Evolutionary conservation across 2,797 vertebrate genomes (phyloP).

Genomic region (Oryzias sinensis): DNA sequence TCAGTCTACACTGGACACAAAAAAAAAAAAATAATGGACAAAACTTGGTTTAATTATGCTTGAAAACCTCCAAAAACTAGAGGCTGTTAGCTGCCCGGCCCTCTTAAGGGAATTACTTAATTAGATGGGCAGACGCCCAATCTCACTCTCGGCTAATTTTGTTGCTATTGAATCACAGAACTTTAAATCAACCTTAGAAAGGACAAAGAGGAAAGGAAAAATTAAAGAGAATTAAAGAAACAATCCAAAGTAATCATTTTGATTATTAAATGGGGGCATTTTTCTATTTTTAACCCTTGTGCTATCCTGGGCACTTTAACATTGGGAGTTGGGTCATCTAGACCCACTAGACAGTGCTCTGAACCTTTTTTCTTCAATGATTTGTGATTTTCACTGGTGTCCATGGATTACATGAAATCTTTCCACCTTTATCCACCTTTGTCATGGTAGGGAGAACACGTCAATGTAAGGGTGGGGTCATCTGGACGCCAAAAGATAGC

Average conservation of each 20-base stretch:
- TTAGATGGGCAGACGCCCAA: constrained; percentile 53
- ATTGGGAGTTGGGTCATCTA: no score
- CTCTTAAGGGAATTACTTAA: constrained; percentile 55
- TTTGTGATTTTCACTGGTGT: no score
- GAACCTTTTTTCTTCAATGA: no score
- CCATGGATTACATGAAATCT: no score
- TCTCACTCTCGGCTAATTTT: constrained; percentile 43
- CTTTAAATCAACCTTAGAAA: constrained; percentile 42
- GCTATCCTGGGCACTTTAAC: no score
- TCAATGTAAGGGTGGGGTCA: no score
- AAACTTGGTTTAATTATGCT: constrained; percentile 47
- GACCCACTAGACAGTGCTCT: no score
- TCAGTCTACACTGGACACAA: constrained; percentile 10
- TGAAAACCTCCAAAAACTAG: constrained; percentile 37
- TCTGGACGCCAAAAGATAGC: no score
- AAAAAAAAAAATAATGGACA: constrained; percentile 37
- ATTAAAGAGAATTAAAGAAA: constrained; percentile 10
- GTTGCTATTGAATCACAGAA: constrained; percentile 38
- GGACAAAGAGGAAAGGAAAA: constrained; percentile 9
- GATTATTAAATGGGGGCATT: no score
- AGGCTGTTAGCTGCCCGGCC: constrained; percentile 29
- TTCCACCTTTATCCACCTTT: no score
- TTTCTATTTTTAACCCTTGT: no score
- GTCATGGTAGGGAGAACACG: no score
- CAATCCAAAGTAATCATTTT: background rate